Base-by-base conservation (phyloP, 2,888 invertebrate genomes). In the Pachliopta kotzebuea region DNA sequence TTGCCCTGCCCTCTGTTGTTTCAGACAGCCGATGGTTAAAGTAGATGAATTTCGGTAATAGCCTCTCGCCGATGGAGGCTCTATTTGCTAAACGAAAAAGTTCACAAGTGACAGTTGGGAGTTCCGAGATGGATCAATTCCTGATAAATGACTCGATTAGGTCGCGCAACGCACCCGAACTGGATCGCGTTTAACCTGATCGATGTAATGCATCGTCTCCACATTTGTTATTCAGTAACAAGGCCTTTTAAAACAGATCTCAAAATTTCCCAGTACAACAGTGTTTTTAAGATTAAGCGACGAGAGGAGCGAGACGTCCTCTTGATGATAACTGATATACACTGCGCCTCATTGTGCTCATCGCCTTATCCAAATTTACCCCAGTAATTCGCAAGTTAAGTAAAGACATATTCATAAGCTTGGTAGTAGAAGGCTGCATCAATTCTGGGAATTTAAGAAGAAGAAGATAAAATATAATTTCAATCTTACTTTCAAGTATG, bases 131-230 rank as follows among this genome's bases (percentile, higher is more conserved):
- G 81, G 84, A 86, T 86, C 84, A 83, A 84, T 81, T 76, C 73
- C 73, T 85, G 85, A 87, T 86, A 85, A 84, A 86, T 85, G 79
- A 75, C 74, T 77, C 77, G 76, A 78, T 80, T 78, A 74, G 72
- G 71, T 72, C 69, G 71, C 71, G 49, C 60, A 64, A 21, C 60
- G 52, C 56, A 29, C 21, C 37, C 50, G 11, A 26, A 26, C 20
- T 26, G 50, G 54, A 18, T 49, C 42, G 17, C 49, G 37, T 14
- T 18, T 14, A 26, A 61, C 29, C 37, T 56, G 31, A 11, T 37
- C 20, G 56, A n/a, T 23, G 26, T 42, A 42, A 57, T 42, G n/a
- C 45, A 45, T 45, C n/a, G 18, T 8, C n/a, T 45, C 2, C 18
- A 45, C 45, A 45, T 45, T 45, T 45, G 45, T 45, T 45, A 45